Evolutionary conservation across 1,140 invertebrate genomes (phyloP).

Genomic region (Hermetia illucens): DNA sequence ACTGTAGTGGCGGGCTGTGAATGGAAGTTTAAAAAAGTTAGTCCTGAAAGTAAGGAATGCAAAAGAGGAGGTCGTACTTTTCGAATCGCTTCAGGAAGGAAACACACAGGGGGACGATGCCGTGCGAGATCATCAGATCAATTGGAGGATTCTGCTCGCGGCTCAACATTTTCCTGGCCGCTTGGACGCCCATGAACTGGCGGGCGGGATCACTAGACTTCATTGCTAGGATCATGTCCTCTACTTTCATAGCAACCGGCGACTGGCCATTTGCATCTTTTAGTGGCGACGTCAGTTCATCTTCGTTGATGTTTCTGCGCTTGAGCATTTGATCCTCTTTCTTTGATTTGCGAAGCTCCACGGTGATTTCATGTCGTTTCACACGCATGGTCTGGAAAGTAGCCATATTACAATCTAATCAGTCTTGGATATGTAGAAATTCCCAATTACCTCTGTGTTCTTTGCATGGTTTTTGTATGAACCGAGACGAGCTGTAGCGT

Average conservation of each 20-base stretch:
- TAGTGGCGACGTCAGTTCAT: constrained; percentile 37
- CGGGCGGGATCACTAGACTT: constrained; percentile 41
- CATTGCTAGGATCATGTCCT: constrained; percentile 51
- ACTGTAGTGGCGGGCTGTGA: constrained; percentile 74
- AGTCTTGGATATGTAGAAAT: background rate
- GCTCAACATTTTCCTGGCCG: constrained; percentile 80
- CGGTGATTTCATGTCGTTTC: constrained; percentile 70
- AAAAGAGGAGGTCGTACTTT: constrained; percentile 39
- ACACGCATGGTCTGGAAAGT: constrained; percentile 64
- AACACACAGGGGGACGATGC: constrained; percentile 75
- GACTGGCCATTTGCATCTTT: constrained; percentile 36
- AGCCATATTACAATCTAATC: constrained; percentile 2
- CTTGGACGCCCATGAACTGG: constrained; percentile 53
- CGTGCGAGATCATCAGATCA: constrained; percentile 70
- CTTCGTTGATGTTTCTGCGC: constrained; percentile 64
- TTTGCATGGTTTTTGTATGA: constrained; percentile 5
- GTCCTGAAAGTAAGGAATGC: background rate
- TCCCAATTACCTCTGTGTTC: background rate
- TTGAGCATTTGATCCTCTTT: constrained; percentile 95
- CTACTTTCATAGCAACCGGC: constrained; percentile 33
- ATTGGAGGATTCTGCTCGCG: constrained; percentile 90
- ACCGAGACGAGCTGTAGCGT: background rate
- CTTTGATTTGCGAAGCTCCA: constrained; percentile 82
- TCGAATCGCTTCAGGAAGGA: constrained; percentile 54
- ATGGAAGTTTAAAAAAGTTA: constrained; percentile 5